phyloP scores from a whole-genome alignment of 2,113 vertebrate species.

The Ranitomeya variabilis region DNA sequence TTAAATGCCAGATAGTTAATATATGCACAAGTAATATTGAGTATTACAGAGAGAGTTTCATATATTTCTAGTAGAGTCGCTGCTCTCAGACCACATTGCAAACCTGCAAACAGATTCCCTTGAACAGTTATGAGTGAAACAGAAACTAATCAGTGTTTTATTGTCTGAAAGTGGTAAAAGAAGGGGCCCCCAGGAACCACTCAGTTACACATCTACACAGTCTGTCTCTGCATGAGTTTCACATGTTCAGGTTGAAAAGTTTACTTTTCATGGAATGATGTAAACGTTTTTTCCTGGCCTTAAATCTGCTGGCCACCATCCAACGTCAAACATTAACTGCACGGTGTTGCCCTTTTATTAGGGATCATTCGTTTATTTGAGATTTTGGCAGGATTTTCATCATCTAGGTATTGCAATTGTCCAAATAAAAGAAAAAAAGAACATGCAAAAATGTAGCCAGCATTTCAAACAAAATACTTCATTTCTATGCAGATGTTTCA shows the following conservation, averaged over 20 bases:
- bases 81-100: too few relatives aligned
- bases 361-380: conserved; percentile 27
- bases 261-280: not conserved
- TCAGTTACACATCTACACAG: not conserved
- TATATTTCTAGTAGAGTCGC: too few relatives aligned
- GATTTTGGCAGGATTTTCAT: not conserved
- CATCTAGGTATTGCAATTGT: conserved; percentile 3
- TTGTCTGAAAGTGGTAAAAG: not conserved
- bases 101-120: too few relatives aligned
- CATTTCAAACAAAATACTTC: not conserved
- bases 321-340: not conserved
- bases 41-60: too few relatives aligned
- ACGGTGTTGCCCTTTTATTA: conserved; percentile 28
- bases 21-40: too few relatives aligned
- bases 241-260: conserved; percentile 27
- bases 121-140: not conserved
- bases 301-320: not conserved
- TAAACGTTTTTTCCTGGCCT: conserved; percentile 9
- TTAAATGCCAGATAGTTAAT: too few relatives aligned
- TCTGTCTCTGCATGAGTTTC: conserved; percentile 2
- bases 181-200: not conserved
- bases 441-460: not conserved
- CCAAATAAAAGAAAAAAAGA: conserved; percentile 10
- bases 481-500: conserved; percentile 32
- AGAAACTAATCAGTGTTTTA: not conserved